Evolutionary conservation across 1,140 invertebrate species (phyloP).

Genomic region (Eufriesea mexicana): DNA sequence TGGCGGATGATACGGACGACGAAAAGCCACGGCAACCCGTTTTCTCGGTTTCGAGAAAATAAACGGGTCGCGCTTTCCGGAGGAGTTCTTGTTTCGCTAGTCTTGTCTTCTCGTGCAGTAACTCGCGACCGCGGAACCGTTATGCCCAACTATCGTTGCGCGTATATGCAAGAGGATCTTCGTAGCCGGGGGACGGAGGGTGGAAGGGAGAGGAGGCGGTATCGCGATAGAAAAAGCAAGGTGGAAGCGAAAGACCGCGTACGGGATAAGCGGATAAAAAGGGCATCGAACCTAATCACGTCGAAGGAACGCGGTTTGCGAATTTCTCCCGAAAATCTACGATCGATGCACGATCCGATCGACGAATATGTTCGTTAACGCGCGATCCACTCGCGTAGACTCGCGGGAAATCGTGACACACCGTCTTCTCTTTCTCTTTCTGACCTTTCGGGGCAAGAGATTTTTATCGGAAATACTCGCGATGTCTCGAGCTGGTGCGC

Average conservation of each 20-base stretch:
- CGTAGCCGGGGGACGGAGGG: neutral
- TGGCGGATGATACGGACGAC: neutral
- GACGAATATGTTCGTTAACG: too few relatives aligned
- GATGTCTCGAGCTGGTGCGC: neutral
- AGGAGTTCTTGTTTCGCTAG: neutral
- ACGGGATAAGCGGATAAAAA: constrained; percentile 2
- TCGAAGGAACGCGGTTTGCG: neutral
- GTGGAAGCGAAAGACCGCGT: neutral
- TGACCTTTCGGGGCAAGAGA: constrained; percentile 16
- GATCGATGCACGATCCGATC: too few relatives aligned
- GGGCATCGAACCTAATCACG: constrained; percentile 34
- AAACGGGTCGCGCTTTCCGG: neutral
- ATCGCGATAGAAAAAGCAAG: constrained; percentile 26
- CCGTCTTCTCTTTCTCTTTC: neutral
- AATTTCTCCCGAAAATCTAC: neutral
- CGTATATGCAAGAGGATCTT: constrained; percentile 39
- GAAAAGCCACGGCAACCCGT: neutral
- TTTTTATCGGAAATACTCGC: constrained; percentile 32
- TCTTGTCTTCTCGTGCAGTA: constrained; percentile 64
- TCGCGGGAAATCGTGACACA: neutral
- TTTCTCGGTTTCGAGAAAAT: constrained; percentile 29
- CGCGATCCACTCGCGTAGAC: too few relatives aligned
- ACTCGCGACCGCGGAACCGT: constrained; percentile 71
- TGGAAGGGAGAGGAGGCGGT: neutral
- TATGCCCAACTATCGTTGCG: constrained; percentile 60